These are phyloP conservation scores for Lamellibrachia satsuma DNA, from an alignment of 2,888 invertebrate species.

Conservation along the genomic window DNA sequence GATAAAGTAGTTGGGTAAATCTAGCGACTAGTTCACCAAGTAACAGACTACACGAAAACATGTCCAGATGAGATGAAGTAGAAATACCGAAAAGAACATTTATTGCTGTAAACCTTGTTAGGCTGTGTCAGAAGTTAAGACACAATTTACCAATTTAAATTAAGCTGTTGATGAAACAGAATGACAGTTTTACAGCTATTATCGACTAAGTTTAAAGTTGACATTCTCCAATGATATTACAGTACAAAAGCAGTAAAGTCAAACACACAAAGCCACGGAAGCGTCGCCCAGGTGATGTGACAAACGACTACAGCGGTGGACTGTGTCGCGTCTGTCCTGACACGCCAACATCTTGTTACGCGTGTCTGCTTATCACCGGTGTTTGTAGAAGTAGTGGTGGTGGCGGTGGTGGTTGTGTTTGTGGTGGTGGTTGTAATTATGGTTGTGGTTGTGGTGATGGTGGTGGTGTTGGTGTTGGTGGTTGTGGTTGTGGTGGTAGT, in stretches of 20 bases:
- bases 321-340: background rate
- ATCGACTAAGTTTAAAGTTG: background rate
- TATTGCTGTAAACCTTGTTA: background rate
- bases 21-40: background rate
- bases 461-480: too few species aligned
- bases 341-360: background rate
- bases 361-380: background rate
- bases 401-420: background rate
- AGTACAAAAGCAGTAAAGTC: background rate
- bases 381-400: background rate
- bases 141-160: background rate
- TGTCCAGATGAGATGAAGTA: background rate
- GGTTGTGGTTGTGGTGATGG: too few species aligned
- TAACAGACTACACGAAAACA: background rate
- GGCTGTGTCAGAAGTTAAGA: background rate
- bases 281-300: background rate
- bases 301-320: background rate
- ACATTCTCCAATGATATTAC: background rate
- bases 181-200: background rate
- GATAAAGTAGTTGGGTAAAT: background rate
- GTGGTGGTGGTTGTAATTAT: too few species aligned
- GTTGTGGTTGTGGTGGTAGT: too few species aligned
- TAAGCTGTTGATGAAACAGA: background rate
- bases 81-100: background rate
- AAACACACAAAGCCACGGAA: background rate